These are phyloP conservation scores for Hydractinia echinata DNA, from an alignment of 30 jellyfish, hydroid and myxozoan species.

Conservation along the genomic window DNA sequence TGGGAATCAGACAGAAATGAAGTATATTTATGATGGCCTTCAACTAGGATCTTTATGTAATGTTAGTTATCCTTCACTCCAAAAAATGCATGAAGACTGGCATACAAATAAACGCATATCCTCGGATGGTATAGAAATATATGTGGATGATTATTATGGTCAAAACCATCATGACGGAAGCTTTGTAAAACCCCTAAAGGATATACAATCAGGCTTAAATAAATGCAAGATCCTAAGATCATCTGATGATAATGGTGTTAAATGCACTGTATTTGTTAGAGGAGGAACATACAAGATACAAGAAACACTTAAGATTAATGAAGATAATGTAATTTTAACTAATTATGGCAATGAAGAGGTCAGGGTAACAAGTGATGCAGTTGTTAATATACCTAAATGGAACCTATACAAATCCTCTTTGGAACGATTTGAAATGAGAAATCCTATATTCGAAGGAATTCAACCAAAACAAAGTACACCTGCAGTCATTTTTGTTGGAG, in stretches of 20 bases:
- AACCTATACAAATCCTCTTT: constrained; percentile 30
- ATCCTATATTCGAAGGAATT: constrained; percentile 74
- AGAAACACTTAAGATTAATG: constrained; percentile 4
- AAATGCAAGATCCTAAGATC: constrained; percentile 37
- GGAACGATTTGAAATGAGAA: constrained; percentile 39
- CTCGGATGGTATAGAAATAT: constrained; percentile 22
- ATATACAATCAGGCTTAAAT: constrained; percentile 54
- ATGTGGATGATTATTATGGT: constrained; percentile 56
- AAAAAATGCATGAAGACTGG: constrained; percentile 13
- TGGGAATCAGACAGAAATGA: constrained; percentile 15
- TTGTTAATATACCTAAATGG: constrained; percentile 57
- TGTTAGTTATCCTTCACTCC: constrained; percentile 15
- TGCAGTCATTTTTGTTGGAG: constrained; percentile 62
- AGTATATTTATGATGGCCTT: constrained; percentile 71
- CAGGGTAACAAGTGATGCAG: constrained; percentile 57
- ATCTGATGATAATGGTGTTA: not conserved
- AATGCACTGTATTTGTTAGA: constrained; percentile 22
- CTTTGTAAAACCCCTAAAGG: constrained; percentile 46
- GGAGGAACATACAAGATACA: constrained; percentile 23
- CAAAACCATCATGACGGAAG: constrained; percentile 37
- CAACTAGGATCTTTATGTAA: constrained; percentile 63
- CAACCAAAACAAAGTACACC: constrained; percentile 60
- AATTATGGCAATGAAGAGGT: constrained; percentile 58
- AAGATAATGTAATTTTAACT: constrained; percentile 47
- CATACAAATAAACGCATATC: not conserved